Conservation (phyloP, 1,140 invertebrate genomes). For the Hesperophylax magnus region DNA sequence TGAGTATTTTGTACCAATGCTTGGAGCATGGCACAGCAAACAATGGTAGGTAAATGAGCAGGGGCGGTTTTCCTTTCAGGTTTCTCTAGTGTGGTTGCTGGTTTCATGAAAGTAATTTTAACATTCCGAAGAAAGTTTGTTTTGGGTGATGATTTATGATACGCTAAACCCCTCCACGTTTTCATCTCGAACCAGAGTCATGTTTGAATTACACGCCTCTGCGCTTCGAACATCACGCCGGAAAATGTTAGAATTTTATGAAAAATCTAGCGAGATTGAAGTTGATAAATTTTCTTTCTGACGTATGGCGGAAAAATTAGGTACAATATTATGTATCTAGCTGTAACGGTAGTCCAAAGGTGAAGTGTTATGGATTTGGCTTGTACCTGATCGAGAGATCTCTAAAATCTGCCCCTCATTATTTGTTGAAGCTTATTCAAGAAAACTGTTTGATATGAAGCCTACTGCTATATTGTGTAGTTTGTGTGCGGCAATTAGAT, state of each 20-base stretch:
- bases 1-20: too few relatives aligned
- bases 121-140: constrained; percentile 26
- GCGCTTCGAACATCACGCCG: neutral
- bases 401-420: too few relatives aligned
- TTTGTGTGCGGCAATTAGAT: too few relatives aligned
- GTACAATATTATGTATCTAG: too few relatives aligned
- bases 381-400: too few relatives aligned
- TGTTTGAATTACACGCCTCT: constrained; percentile 14
- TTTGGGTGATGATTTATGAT: constrained; percentile 42
- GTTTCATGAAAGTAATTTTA: constrained; percentile 47
- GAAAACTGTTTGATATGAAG: too few relatives aligned
- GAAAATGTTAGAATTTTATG: too few relatives aligned
- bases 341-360: too few relatives aligned
- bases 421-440: too few relatives aligned
- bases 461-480: too few relatives aligned
- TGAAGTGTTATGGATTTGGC: too few relatives aligned
- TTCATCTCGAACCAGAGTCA: neutral
- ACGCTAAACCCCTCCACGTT: neutral
- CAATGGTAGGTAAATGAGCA: neutral
- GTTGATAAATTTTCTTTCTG: neutral
- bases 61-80: neutral
- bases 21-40: too few relatives aligned
- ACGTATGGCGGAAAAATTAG: neutral
- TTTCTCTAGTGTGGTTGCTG: neutral
- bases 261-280: neutral